Conservation (phyloP, 2,888 invertebrate genomes). For the Tinea semifulvella region DNA sequence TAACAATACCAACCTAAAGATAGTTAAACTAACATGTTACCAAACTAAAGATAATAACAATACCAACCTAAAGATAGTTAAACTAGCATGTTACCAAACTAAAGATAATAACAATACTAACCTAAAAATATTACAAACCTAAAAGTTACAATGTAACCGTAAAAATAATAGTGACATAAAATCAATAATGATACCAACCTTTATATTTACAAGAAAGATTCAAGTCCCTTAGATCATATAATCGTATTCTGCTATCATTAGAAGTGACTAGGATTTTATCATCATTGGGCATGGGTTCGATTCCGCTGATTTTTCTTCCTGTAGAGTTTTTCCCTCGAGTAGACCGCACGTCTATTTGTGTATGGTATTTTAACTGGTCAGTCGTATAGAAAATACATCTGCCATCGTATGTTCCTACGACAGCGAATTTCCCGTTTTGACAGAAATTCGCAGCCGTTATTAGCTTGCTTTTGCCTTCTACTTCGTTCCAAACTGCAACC, state of each 20-base stretch:
- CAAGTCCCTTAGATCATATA: constrained; percentile 94
- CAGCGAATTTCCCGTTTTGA: constrained; percentile 97
- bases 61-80: too few species aligned
- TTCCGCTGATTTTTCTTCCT: constrained; percentile 95
- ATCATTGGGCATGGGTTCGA: constrained; percentile 95
- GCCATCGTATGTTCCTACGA: constrained; percentile 98
- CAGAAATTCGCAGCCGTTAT: constrained; percentile 98
- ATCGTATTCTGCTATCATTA: constrained; percentile 94
- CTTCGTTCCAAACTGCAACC: constrained; percentile 97
- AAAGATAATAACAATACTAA: too few species aligned
- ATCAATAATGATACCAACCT: too few species aligned
- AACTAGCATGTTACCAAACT: too few species aligned
- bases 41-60: too few species aligned
- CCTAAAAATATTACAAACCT: too few species aligned
- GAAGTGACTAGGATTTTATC: constrained; percentile 97
- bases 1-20: too few species aligned
- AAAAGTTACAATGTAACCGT: too few species aligned
- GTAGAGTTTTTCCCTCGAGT: constrained; percentile 95
- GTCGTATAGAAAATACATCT: constrained; percentile 98
- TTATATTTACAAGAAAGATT: constrained; percentile 96
- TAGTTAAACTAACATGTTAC: too few species aligned
- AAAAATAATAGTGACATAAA: too few species aligned
- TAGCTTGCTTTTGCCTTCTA: constrained; percentile 91
- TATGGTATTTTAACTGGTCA: constrained; percentile 97
- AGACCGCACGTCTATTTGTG: constrained; percentile 95